phyloP scores from a whole-genome alignment of 2,888 invertebrate genomes.

The Neelides folsomi region DNA sequence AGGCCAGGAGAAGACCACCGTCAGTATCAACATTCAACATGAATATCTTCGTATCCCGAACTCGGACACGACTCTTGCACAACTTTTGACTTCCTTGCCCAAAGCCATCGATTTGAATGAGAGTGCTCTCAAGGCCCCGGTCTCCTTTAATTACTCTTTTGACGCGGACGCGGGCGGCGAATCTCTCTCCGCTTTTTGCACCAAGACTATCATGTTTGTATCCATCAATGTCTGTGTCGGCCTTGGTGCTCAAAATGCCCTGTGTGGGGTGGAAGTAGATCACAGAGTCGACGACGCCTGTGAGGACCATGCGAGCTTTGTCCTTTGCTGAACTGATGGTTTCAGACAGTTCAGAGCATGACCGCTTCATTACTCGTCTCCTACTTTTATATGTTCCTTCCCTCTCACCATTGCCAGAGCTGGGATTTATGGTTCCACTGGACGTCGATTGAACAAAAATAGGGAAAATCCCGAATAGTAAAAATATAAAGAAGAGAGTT shows the following conservation, averaged over 20 bases:
- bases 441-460: background rate
- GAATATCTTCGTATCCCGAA: conserved; percentile 27
- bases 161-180: conserved; percentile 23
- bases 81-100: conserved; percentile 9
- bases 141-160: conserved; percentile 30
- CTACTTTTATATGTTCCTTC: no score
- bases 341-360: conserved; percentile 2
- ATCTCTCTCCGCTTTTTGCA: background rate
- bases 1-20: conserved; percentile 16
- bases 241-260: conserved; percentile 3
- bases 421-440: background rate
- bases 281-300: conserved; percentile 26
- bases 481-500: background rate
- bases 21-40: conserved; percentile 19
- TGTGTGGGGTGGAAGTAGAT: conserved; percentile 9
- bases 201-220: conserved; percentile 14
- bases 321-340: conserved; percentile 7
- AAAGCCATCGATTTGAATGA: conserved; percentile 24
- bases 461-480: background rate
- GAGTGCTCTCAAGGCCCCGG: conserved; percentile 22
- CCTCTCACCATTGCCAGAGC: background rate
- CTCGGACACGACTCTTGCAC: conserved; percentile 12
- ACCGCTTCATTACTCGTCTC: conserved; percentile 19
- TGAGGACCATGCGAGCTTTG: conserved; percentile 21
- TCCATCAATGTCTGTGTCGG: conserved; percentile 24